Conservation (phyloP, 2,113 vertebrate genomes). For the Lota lota region DNA sequence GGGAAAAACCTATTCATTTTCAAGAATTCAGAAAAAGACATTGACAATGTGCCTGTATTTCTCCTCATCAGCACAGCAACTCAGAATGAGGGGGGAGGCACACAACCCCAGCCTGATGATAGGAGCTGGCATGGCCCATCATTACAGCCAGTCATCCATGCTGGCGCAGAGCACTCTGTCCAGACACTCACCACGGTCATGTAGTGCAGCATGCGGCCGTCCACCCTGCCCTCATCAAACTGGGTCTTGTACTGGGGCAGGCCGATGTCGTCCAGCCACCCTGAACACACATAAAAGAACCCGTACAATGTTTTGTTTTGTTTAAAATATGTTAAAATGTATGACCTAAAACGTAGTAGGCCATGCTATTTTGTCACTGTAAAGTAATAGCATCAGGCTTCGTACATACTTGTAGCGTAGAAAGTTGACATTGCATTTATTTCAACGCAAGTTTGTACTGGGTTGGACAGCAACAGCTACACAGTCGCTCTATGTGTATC, state of each 20-base stretch:
- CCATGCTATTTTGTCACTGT: too few relatives aligned
- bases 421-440: too few relatives aligned
- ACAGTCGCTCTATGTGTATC: too few relatives aligned
- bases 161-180: slow-evolving; percentile 1
- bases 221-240: slow-evolving; percentile 94
- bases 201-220: slow-evolving; percentile 96
- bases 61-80: background rate
- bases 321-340: too few relatives aligned
- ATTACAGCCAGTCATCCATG: slow-evolving; percentile 4
- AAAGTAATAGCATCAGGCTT: too few relatives aligned
- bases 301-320: too few relatives aligned
- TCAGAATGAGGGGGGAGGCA: background rate
- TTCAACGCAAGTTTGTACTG: too few relatives aligned
- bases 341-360: too few relatives aligned
- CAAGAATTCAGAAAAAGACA: too few relatives aligned
- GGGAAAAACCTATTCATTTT: too few relatives aligned
- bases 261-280: slow-evolving; percentile 97
- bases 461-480: too few relatives aligned
- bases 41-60: background rate
- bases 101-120: slow-evolving; percentile 1
- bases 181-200: slow-evolving; percentile 88
- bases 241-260: slow-evolving; percentile 98
- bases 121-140: slow-evolving; percentile 10
- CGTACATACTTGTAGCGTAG: too few relatives aligned
- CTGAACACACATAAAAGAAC: slow-evolving; percentile 56